phyloP scores from a whole-genome alignment of 2,797 vertebrate species.

The Cuniculus paca region DNA sequence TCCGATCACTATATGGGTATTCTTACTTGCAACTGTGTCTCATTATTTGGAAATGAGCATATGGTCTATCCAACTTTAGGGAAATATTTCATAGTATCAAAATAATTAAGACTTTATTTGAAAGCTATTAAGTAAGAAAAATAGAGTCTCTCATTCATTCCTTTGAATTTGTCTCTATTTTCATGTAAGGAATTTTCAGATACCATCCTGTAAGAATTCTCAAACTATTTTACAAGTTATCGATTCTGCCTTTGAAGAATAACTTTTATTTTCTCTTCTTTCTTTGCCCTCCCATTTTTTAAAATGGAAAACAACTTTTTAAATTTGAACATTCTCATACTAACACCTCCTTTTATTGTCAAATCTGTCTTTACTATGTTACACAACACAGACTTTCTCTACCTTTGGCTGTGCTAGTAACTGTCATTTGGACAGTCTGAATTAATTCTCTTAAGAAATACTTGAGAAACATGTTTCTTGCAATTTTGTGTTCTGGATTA shows the following conservation, averaged over 20 bases:
- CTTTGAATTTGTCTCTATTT: not conserved
- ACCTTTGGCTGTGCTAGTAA: not conserved
- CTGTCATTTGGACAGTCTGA: not conserved
- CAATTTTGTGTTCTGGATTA: constrained; percentile 2
- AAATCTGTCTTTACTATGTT: not conserved
- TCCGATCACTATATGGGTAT: not conserved
- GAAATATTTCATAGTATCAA: not conserved
- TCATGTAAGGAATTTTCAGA: not conserved
- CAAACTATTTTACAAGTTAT: not conserved
- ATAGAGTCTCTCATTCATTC: not conserved
- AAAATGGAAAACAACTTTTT: not conserved
- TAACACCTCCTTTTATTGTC: not conserved
- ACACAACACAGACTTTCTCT: not conserved
- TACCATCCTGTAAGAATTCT: not conserved
- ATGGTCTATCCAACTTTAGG: not conserved
- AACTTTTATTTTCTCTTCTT: not conserved
- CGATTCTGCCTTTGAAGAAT: not conserved
- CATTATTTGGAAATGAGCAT: not conserved
- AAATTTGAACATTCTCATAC: not conserved
- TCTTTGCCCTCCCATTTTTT: not conserved
- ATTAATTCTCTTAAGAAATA: not conserved
- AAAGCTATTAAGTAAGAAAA: not conserved
- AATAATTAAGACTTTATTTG: constrained; percentile 9
- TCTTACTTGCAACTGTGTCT: not conserved
- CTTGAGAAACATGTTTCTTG: not conserved